phyloP scores from a whole-genome alignment of 1,140 invertebrate genomes.

The Limonius californicus region DNA sequence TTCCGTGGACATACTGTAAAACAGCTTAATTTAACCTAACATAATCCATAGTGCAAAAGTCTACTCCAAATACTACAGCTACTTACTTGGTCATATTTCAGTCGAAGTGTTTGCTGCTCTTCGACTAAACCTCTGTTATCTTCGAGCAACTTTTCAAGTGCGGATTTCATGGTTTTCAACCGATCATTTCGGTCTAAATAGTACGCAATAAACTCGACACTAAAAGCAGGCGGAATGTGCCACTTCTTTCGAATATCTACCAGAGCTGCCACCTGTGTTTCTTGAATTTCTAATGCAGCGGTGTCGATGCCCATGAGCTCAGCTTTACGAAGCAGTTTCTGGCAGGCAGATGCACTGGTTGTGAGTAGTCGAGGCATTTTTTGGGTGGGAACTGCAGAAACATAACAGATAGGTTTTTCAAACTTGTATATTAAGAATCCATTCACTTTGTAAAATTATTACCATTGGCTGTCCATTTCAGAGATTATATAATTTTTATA shows the following conservation, averaged over 20 bases:
- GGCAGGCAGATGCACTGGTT: constrained; percentile 85
- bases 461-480: no score
- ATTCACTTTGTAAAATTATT: no score
- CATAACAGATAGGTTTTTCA: no score
- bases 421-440: no score
- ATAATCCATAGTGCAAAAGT: no score
- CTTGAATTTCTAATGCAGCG: constrained; percentile 71
- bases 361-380: constrained; percentile 89
- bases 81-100: constrained; percentile 72
- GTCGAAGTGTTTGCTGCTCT: constrained; percentile 68
- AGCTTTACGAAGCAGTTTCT: constrained; percentile 79
- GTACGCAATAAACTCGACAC: constrained; percentile 92
- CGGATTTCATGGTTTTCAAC: constrained; percentile 71
- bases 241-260: constrained; percentile 87
- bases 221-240: constrained; percentile 88
- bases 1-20: no score
- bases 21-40: no score
- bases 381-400: constrained; percentile 76
- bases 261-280: constrained; percentile 72
- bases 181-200: constrained; percentile 82
- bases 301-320: constrained; percentile 87
- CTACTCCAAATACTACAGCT: no score
- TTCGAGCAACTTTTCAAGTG: constrained; percentile 69
- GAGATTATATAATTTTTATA: no score
- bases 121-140: constrained; percentile 68